These are phyloP conservation scores for Ridgeia piscesae DNA, from an alignment of 1,140 invertebrate species.

Conservation along the genomic window DNA sequence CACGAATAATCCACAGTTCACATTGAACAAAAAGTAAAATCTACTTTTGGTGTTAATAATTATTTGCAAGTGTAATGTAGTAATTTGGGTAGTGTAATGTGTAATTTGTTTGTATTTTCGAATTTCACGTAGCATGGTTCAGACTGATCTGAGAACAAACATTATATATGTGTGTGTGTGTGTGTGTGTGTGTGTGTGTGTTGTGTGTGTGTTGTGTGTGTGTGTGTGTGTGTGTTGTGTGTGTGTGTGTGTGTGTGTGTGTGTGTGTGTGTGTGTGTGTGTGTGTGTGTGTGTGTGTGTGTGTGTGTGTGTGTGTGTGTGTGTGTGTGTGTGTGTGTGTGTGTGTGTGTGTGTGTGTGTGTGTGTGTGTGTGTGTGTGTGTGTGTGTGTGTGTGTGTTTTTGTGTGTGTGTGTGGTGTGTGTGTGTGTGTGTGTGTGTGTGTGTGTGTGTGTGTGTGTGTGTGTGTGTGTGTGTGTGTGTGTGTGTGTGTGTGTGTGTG, in stretches of 20 bases:
- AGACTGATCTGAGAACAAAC: no score
- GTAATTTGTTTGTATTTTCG: no score
- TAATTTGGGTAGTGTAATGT: no score
- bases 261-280: not conserved
- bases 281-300: not conserved
- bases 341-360: not conserved
- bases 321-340: not conserved
- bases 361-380: not conserved
- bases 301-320: not conserved
- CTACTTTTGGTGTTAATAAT: no score
- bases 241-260: not conserved
- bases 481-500: not conserved
- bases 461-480: not conserved
- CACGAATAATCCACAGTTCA: no score
- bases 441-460: no score
- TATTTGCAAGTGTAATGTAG: no score
- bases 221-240: not conserved
- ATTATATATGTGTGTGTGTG: no score
- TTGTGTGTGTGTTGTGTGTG: no score
- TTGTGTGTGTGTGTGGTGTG: not conserved
- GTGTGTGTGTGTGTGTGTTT: not conserved
- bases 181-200: not conserved
- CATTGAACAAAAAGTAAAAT: no score
- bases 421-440: no score
- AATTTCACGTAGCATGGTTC: no score